phyloP scores from a whole-genome alignment of 2,797 vertebrate genomes.

The Melanotaenia boesemani region DNA sequence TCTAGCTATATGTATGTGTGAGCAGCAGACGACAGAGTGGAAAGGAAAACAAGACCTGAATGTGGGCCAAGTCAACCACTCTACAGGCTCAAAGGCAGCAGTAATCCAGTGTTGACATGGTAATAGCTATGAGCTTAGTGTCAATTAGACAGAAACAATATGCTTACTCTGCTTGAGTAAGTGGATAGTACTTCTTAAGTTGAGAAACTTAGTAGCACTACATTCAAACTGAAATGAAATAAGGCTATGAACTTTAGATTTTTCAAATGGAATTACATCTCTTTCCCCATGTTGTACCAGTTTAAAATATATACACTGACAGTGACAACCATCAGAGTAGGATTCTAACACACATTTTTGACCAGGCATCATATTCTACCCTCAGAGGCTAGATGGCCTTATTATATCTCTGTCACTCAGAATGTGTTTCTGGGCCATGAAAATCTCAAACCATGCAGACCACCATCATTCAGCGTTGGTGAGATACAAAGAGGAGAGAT shows the following conservation, averaged over 20 bases:
- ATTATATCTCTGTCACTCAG: constrained; percentile 68
- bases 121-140: constrained; percentile 84
- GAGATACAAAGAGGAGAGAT: constrained; percentile 74
- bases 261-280: constrained; percentile 15
- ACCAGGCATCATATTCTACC: constrained; percentile 52
- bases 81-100: constrained; percentile 81
- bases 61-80: constrained; percentile 82
- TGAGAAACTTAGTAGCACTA: constrained; percentile 45
- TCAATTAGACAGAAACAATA: constrained; percentile 86
- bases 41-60: constrained; percentile 84
- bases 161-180: constrained; percentile 79
- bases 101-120: constrained; percentile 85
- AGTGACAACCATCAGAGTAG: constrained; percentile 33
- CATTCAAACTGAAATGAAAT: constrained; percentile 51
- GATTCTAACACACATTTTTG: constrained; percentile 48
- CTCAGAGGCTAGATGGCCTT: constrained; percentile 73
- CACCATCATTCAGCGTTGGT: constrained; percentile 79
- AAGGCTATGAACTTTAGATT: constrained; percentile 39
- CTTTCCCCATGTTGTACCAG: constrained; percentile 16
- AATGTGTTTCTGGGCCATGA: constrained; percentile 73
- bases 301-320: constrained; percentile 38
- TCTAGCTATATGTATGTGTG: constrained; percentile 64
- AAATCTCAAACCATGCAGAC: constrained; percentile 73
- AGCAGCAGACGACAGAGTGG: constrained; percentile 76
- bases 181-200: constrained; percentile 77